Conservation (phyloP, 2,113 vertebrate genomes). For the Tachysurus fulvidraco region DNA sequence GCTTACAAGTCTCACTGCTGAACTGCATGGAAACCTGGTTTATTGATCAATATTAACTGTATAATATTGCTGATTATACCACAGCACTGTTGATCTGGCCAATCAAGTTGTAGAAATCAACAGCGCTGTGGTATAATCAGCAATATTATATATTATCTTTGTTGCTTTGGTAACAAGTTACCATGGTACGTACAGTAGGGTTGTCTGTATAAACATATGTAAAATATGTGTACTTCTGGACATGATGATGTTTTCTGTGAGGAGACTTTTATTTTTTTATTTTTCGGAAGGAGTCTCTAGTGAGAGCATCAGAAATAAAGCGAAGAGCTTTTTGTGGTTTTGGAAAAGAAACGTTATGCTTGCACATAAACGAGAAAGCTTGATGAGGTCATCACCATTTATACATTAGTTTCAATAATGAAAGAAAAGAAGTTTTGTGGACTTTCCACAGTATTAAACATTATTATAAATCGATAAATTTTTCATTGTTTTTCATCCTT, state of each 20-base stretch:
- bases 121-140: too few relatives aligned
- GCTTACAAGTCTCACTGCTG: not conserved
- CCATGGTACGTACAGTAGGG: not conserved
- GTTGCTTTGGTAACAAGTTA: not conserved
- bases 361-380: not conserved
- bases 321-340: not conserved
- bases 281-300: too few relatives aligned
- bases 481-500: not conserved
- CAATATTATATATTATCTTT: too few relatives aligned
- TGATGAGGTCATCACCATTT: not conserved
- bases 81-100: not conserved
- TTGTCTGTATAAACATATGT: not conserved
- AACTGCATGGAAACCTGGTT: not conserved
- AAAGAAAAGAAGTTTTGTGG: not conserved
- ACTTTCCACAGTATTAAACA: not conserved
- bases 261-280: not conserved
- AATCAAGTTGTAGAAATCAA: too few relatives aligned
- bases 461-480: not conserved
- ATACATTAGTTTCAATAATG: not conserved
- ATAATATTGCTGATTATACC: constrained; percentile 5
- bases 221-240: not conserved
- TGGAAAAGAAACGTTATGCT: not conserved
- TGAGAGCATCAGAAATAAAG: not conserved
- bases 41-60: constrained; percentile 1
- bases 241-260: not conserved